Base-by-base conservation (phyloP, 2,797 vertebrate genomes). In the Choloepus didactylus region DNA sequence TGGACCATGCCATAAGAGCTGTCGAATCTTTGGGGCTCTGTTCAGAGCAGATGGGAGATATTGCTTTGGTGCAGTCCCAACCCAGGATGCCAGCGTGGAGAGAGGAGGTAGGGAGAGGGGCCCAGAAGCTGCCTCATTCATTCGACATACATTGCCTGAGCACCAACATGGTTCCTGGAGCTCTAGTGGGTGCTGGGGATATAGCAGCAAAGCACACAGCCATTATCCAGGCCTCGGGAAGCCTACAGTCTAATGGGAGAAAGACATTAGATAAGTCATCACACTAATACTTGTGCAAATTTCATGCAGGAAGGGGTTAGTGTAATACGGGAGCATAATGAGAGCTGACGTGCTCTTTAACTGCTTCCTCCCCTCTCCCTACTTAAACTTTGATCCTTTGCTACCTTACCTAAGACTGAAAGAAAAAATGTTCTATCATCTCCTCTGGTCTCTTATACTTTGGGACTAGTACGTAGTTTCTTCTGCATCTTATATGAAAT, bases 401-500 rank as follows among this genome's bases (percentile, higher is more conserved):
- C 29, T 49, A 46, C 29, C 73, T 76, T 46, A 76, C 73, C 46
- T 75, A 46, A 75, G 44, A 7, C 11, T 1, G 9, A 49, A 75
- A 49, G 70, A 29, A 25, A 51, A 38, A 60, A 29, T 31, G 18
- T 92, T 77, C 23, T 3, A 0, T 73, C 46, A 90, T 56, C 70
- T 75, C 56, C 82, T 93, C 0, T 0, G 19, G 38, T 80, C 73
- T 66, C 89, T 14, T 0, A 76, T 27, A 69, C 59, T 6, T 49
- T 51, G 35, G 21, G 49, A 72, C 25, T 9, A 49, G 76, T 44
- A 60, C 70, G 72, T n/a, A 25, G 3, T 81, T 82, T 87, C 73
- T 91, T 89, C 51, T 35, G 49, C 66, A 80, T 84, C 60, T 84
- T 15, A 80, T 87, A 16, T 60, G 64, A 93, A 77, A 49, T 75